A percentile compares a stretch with the other conserved stretches of the same genome.
Evolutionary conservation across 2,113 vertebrate species (phyloP).

Genomic region (Salvelinus fontinalis): DNA sequence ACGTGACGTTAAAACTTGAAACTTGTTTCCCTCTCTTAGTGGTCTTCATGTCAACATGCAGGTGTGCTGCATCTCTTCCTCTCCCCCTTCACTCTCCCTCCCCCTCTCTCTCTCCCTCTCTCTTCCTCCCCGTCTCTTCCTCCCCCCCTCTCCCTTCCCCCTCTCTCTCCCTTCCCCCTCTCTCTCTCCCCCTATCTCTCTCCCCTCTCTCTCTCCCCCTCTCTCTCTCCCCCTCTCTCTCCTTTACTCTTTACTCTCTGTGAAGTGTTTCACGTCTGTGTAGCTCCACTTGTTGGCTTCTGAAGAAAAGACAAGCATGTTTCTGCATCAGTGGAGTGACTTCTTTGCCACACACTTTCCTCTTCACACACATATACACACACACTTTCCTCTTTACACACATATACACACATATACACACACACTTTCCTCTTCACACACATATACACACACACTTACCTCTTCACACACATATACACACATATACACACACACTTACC

Average conservation of each 20-base stretch:
- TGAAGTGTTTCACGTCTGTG: conserved; percentile 45
- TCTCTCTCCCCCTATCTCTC: background rate
- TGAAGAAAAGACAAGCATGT: conserved; percentile 27
- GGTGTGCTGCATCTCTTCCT: conserved; percentile 24
- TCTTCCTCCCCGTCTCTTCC: background rate
- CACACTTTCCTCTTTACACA: no score
- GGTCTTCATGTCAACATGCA: conserved; percentile 23
- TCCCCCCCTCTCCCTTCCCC: background rate
- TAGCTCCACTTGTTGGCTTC: conserved; percentile 43
- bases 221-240: background rate
- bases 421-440: background rate
- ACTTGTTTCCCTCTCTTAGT: background rate
- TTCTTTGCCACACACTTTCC: background rate
- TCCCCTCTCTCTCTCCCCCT: no score
- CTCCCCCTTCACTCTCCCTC: background rate
- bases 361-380: no score
- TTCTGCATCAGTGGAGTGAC: conserved; percentile 44
- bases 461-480: no score
- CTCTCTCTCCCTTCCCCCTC: no score
- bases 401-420: no score
- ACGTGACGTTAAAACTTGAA: background rate
- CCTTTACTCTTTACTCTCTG: conserved; percentile 48
- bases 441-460: no score
- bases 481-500: no score
- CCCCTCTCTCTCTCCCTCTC: no score